phyloP scores from a whole-genome alignment of 2,113 vertebrate genomes.

The Nothoprocta pentlandii region DNA sequence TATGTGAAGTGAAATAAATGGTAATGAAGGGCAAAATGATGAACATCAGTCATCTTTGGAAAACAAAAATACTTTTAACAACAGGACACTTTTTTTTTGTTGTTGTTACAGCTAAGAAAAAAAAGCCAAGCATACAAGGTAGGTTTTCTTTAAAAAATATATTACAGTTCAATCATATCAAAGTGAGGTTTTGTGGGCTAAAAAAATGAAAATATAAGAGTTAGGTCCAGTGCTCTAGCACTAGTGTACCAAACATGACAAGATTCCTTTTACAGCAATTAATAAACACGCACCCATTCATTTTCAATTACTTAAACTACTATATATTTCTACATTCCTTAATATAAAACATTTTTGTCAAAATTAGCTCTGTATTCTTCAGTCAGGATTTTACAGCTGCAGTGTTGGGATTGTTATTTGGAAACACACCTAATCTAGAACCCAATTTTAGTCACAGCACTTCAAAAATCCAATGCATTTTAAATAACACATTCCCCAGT shows the following conservation, averaged over 20 bases:
- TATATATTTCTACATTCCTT: background rate
- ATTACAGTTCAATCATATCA: conserved; percentile 54
- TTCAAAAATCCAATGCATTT: background rate
- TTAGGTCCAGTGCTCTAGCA: conserved; percentile 21
- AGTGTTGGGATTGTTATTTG: background rate
- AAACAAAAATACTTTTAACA: conserved; percentile 69
- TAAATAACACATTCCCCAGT: background rate
- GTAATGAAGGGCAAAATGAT: conserved; percentile 41
- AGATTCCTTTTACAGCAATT: background rate
- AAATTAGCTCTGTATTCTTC: conserved; percentile 41
- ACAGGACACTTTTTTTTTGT: conserved; percentile 24
- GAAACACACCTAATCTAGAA: background rate
- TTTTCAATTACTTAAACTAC: conserved; percentile 21
- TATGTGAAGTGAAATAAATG: conserved; percentile 56
- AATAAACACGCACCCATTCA: background rate
- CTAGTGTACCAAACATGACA: background rate
- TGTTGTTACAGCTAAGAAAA: conserved; percentile 48
- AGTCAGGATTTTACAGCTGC: conserved; percentile 34
- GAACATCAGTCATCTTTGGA: conserved; percentile 71
- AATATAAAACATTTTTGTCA: conserved; percentile 49
- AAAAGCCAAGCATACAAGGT: conserved; percentile 18
- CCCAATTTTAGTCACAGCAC: background rate
- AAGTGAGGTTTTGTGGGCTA: conserved; percentile 38
- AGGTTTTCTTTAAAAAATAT: conserved; percentile 68
- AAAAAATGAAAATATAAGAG: conserved; percentile 10